Percentiles rank a stretch among this genome's conserved stretches.
Evolutionary conservation across 1,140 invertebrate genomes (phyloP).

Genomic region (Camponotus floridanus): DNA sequence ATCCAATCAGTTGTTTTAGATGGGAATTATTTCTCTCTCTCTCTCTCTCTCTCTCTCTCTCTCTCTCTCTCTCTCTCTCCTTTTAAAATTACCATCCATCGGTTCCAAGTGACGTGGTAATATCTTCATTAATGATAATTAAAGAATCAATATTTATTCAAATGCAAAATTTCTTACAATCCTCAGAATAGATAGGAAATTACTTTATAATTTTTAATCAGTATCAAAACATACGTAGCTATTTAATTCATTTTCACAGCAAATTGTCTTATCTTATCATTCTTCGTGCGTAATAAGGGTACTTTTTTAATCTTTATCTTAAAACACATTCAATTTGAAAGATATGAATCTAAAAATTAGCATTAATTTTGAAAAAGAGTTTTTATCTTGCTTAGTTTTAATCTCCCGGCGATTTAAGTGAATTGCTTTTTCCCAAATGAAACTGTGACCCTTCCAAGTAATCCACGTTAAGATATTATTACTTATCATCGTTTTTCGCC

Average conservation of each 20-base stretch:
- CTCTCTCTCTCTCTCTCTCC: not conserved
- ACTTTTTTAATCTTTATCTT: not conserved
- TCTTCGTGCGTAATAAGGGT: not conserved
- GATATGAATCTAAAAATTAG: not conserved
- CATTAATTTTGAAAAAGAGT: not conserved
- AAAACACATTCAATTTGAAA: conserved; percentile 12
- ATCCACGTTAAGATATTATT: conserved; percentile 30
- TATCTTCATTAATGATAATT: conserved; percentile 13
- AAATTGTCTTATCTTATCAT: conserved; percentile 12
- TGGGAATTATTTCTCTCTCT: not conserved
- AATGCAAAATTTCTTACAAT: not conserved
- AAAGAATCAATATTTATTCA: not conserved
- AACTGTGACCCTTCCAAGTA: not conserved
- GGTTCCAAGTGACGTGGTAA: not conserved
- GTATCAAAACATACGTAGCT: not conserved
- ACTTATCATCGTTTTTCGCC: not conserved
- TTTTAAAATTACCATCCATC: not conserved
- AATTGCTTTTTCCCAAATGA: conserved; percentile 37
- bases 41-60: not conserved
- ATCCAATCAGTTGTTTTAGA: not conserved
- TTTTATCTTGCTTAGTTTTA: not conserved
- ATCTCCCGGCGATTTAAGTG: not conserved
- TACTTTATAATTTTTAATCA: not conserved
- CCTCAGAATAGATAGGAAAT: not conserved
- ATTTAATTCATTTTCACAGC: too few species aligned